Conservation (phyloP, 2,113 vertebrate species). For the Formicarius rufipectus region DNA sequence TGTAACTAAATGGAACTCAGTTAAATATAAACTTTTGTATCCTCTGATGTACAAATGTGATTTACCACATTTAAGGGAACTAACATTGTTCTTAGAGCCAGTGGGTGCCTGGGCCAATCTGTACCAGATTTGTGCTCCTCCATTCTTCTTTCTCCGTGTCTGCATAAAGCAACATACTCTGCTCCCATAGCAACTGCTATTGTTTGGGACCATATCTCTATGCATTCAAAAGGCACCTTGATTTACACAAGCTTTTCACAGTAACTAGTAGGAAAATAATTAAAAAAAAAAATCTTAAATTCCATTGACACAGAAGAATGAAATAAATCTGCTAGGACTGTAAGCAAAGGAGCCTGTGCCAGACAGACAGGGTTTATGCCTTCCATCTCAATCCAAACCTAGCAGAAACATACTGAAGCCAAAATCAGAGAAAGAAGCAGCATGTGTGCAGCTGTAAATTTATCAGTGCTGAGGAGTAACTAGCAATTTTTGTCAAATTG, state of each 20-base stretch:
- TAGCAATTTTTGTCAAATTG: not conserved
- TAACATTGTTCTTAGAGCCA: not conserved
- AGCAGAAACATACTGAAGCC: not conserved
- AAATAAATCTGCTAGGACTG: not conserved
- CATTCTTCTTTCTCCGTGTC: not conserved
- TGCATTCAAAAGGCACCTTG: constrained; percentile 27
- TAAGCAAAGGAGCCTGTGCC: not conserved
- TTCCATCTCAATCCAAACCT: not conserved
- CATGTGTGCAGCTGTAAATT: not conserved
- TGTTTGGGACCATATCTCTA: not conserved
- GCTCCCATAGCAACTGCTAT: constrained; percentile 42
- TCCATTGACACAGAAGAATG: not conserved
- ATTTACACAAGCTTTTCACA: not conserved
- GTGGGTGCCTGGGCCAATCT: not conserved
- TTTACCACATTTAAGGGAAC: constrained; percentile 9
- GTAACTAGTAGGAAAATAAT: not conserved
- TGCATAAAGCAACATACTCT: not conserved
- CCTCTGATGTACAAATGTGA: not conserved
- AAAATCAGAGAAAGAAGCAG: not conserved
- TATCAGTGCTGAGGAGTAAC: not conserved
- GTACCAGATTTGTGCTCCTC: not conserved
- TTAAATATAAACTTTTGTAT: constrained; percentile 51
- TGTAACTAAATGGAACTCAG: constrained; percentile 57
- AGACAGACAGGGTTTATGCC: not conserved
- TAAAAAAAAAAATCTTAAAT: not conserved